Evolutionary conservation across 1,140 invertebrate species (phyloP).

Genomic region (Chlorops oryzae): DNA sequence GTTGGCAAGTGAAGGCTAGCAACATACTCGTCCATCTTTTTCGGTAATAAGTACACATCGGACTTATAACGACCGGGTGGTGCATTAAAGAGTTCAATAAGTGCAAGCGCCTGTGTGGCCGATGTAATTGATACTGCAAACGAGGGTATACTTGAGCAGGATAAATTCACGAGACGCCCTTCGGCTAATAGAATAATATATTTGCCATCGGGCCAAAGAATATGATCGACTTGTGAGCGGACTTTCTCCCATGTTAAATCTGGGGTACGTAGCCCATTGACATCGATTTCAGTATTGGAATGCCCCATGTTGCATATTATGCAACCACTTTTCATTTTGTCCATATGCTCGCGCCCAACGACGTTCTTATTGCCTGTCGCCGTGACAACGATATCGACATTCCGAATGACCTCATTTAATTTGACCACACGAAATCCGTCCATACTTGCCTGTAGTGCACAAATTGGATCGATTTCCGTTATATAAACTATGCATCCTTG

Average conservation of each 20-base stretch:
- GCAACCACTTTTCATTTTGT: constrained; percentile 94
- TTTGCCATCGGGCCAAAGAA: constrained; percentile 93
- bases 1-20: constrained; percentile 82
- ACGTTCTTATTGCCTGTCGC: constrained; percentile 97
- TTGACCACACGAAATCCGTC: constrained; percentile 95
- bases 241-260: constrained; percentile 97
- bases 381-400: constrained; percentile 91
- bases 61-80: constrained; percentile 90
- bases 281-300: constrained; percentile 97
- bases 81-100: constrained; percentile 96
- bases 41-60: constrained; percentile 94
- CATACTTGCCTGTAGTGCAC: constrained; percentile 96
- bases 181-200: constrained; percentile 88
- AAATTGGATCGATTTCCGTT: constrained; percentile 98
- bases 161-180: constrained; percentile 91
- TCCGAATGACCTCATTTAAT: constrained; percentile 72
- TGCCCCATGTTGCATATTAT: constrained; percentile 98
- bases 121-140: constrained; percentile 95
- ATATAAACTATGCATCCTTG: constrained; percentile 92
- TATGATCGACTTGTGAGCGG: constrained; percentile 93
- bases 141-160: constrained; percentile 94
- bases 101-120: constrained; percentile 87
- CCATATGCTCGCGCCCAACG: constrained; percentile 90
- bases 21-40: constrained; percentile 99
- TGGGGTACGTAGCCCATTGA: constrained; percentile 86